phyloP scores from a whole-genome alignment of 2,797 vertebrate species.

The Pseudochaenichthys georgianus region DNA sequence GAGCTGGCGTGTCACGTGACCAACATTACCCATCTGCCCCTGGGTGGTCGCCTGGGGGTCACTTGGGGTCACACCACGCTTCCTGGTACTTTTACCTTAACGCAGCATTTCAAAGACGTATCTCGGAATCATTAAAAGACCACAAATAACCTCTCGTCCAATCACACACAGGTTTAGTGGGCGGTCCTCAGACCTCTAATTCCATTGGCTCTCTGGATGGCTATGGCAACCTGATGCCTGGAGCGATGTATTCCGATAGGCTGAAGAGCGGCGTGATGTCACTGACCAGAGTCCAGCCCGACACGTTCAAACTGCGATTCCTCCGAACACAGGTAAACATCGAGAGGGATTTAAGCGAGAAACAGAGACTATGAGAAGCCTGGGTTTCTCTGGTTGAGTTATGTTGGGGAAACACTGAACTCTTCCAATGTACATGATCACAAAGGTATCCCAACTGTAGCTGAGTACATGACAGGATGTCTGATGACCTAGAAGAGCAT shows the following conservation, averaged over 20 bases:
- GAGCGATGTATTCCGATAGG: constrained; percentile 80
- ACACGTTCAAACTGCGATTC: constrained; percentile 90
- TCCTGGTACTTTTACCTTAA: constrained; percentile 54
- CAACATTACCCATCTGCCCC: constrained; percentile 65
- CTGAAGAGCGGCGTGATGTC: constrained; percentile 86
- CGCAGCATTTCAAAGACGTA: not conserved
- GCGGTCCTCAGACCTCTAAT: constrained; percentile 50
- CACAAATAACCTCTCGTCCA: not conserved
- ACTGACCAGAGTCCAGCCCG: constrained; percentile 80
- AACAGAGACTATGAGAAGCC: no score
- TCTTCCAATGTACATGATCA: no score
- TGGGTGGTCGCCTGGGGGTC: constrained; percentile 82
- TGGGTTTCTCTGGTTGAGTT: no score
- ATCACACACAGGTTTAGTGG: constrained; percentile 32
- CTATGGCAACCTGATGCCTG: constrained; percentile 85
- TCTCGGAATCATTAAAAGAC: not conserved
- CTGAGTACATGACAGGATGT: no score
- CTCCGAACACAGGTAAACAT: constrained; percentile 83
- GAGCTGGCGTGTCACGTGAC: constrained; percentile 89
- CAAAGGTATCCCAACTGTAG: no score
- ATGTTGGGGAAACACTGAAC: no score
- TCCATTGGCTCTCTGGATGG: constrained; percentile 87
- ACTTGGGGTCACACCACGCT: constrained; percentile 89
- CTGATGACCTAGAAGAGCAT: no score
- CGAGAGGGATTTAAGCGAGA: no score